phyloP scores from a whole-genome alignment of 1,140 invertebrate genomes.

The Elymnias hypermnestra region DNA sequence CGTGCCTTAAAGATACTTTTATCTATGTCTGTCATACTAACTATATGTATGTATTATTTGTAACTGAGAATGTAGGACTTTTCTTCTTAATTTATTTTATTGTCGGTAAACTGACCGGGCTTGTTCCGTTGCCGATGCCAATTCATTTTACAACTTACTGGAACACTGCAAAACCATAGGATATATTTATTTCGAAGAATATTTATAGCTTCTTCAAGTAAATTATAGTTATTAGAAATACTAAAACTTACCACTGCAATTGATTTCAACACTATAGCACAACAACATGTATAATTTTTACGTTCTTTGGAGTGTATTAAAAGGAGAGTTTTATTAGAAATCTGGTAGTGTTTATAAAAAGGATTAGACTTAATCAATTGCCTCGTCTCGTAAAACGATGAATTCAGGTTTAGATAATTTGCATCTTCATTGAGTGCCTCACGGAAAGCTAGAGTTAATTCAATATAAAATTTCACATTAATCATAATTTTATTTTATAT shows the following conservation, averaged over 20 bases:
- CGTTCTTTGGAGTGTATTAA: too few species aligned
- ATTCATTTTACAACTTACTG: constrained; percentile 25
- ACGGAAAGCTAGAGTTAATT: background rate
- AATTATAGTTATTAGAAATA: too few species aligned
- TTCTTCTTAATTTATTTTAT: constrained; percentile 13
- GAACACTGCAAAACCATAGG: constrained; percentile 22
- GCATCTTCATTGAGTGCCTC: background rate
- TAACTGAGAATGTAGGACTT: too few species aligned
- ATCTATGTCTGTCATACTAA: too few species aligned
- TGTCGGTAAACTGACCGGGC: constrained; percentile 6
- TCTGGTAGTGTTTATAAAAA: too few species aligned
- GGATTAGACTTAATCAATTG: too few species aligned
- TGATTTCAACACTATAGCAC: too few species aligned
- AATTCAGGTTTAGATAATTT: background rate
- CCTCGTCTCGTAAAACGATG: background rate
- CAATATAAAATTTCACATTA: background rate
- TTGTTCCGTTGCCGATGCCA: constrained; percentile 18
- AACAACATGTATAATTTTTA: too few species aligned
- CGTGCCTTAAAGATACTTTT: too few species aligned
- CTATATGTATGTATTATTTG: too few species aligned
- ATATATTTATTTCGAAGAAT: constrained; percentile 27
- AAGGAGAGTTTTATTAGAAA: too few species aligned
- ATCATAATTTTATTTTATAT: constrained; percentile 1
- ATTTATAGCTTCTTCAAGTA: constrained; percentile 10
- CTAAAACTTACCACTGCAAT: too few species aligned